These are phyloP conservation scores for Pocillopora meandrina DNA, from an alignment of 92 coral and sea anemone species.

Conservation along the genomic window DNA sequence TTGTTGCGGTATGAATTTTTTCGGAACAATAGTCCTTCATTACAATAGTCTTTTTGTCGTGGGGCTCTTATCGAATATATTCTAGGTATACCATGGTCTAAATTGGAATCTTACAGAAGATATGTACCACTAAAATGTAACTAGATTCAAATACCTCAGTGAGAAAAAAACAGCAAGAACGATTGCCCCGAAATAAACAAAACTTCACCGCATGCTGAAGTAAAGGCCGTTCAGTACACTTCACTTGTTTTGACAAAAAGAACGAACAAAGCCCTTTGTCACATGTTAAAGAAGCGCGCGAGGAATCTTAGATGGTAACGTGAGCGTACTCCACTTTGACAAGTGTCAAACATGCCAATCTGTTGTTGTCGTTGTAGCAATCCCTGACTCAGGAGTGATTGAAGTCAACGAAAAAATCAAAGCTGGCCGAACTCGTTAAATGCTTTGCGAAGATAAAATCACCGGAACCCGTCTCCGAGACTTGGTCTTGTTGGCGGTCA, in stretches of 20 bases:
- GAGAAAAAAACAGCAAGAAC: no score
- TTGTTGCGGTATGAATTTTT: not conserved
- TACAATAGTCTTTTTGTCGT: not conserved
- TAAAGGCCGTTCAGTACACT: no score
- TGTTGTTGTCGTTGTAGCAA: not conserved
- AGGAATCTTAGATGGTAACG: not conserved
- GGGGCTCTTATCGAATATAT: not conserved
- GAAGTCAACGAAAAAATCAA: not conserved
- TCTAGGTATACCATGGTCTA: not conserved
- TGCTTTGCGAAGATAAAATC: not conserved
- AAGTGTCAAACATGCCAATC: not conserved
- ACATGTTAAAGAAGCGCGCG: not conserved
- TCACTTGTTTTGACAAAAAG: not conserved
- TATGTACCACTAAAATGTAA: no score
- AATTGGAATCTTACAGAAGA: not conserved
- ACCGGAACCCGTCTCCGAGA: not conserved
- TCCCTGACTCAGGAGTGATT: no score
- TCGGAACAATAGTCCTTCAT: not conserved
- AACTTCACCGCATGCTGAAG: no score
- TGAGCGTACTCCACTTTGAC: not conserved
- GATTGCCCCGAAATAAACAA: no score
- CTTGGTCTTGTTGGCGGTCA: not conserved
- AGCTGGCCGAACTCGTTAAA: no score
- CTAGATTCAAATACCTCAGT: no score
- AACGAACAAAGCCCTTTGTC: conserved; percentile 2